Evolutionary conservation across 2,888 invertebrate species (phyloP).

Genomic region (Smittia aterrima): DNA sequence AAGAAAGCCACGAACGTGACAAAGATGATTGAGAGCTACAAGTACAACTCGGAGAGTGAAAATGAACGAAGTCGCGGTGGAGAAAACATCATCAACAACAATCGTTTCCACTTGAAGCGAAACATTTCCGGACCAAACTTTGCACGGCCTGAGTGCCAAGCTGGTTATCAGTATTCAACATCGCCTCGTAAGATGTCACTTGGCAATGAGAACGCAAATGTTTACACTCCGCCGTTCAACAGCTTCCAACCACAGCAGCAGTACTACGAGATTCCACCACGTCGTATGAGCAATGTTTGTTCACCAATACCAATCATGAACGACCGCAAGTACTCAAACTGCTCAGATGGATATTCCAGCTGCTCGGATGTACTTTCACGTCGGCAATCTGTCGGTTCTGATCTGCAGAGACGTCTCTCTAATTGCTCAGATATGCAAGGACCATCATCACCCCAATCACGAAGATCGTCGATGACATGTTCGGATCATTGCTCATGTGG

Average conservation of each 20-base stretch:
- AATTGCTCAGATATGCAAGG: slow-evolving; percentile 44
- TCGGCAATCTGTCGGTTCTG: slow-evolving; percentile 52
- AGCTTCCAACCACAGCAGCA: slow-evolving; percentile 47
- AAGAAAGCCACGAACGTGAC: slow-evolving; percentile 63
- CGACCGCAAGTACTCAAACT: slow-evolving; percentile 50
- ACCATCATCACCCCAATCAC: slow-evolving; percentile 12
- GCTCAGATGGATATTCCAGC: slow-evolving; percentile 51
- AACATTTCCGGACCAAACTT: slow-evolving; percentile 49
- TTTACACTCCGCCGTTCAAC: slow-evolving; percentile 37
- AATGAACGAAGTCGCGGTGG: slow-evolving; percentile 53
- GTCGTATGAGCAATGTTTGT: slow-evolving; percentile 69
- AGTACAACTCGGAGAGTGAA: slow-evolving; percentile 55
- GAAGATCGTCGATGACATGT: slow-evolving; percentile 43
- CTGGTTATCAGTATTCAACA: slow-evolving; percentile 43
- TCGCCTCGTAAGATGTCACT: slow-evolving; percentile 40
- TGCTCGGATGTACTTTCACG: slow-evolving; percentile 50
- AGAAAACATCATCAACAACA: slow-evolving; percentile 46
- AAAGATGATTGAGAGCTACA: slow-evolving; percentile 62
- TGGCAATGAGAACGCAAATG: slow-evolving; percentile 42
- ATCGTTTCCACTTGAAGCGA: slow-evolving; percentile 50
- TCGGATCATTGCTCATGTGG: slow-evolving; percentile 51
- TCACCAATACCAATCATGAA: slow-evolving; percentile 50
- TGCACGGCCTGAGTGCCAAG: slow-evolving; percentile 44
- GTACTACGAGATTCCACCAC: slow-evolving; percentile 62
- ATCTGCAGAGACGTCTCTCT: slow-evolving; percentile 47